phyloP scores from a whole-genome alignment of 2,113 vertebrate genomes.

The Archocentrus centrarchus region DNA sequence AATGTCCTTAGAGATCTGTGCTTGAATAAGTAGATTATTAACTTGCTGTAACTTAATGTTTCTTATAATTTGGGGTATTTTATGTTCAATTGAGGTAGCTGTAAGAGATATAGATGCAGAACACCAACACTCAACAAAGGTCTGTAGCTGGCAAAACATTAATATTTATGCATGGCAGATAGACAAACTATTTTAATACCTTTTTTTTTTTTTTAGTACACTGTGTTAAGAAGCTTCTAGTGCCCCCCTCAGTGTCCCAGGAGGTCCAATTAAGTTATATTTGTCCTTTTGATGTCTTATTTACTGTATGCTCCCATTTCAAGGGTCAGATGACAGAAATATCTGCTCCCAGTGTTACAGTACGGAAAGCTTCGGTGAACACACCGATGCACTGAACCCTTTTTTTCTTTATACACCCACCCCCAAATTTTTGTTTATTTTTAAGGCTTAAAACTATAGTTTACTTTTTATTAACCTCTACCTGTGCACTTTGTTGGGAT shows the following conservation, averaged over 20 bases:
- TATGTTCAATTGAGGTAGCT: background rate
- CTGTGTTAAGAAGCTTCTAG: too few species aligned
- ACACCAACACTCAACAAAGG: background rate
- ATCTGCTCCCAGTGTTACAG: background rate
- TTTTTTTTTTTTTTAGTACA: too few species aligned
- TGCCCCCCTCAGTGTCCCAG: background rate
- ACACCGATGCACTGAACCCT: too few species aligned
- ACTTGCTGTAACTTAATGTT: background rate
- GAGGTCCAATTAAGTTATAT: background rate
- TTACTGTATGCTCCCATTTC: background rate
- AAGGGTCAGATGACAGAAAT: background rate
- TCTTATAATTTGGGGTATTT: background rate
- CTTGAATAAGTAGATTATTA: background rate
- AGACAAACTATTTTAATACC: too few species aligned
- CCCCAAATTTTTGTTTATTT: background rate
- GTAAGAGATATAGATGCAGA: background rate
- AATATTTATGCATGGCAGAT: background rate
- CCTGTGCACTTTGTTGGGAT: conserved; percentile 21
- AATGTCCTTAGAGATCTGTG: too few species aligned
- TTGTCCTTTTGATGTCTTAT: background rate
- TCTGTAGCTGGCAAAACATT: background rate
- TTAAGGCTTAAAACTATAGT: background rate
- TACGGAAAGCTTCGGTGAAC: too few species aligned
- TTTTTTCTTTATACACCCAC: too few species aligned
- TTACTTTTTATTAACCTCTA: background rate